Base-by-base conservation (phyloP, 2,113 vertebrate species). In the Nesoenas mayeri region DNA sequence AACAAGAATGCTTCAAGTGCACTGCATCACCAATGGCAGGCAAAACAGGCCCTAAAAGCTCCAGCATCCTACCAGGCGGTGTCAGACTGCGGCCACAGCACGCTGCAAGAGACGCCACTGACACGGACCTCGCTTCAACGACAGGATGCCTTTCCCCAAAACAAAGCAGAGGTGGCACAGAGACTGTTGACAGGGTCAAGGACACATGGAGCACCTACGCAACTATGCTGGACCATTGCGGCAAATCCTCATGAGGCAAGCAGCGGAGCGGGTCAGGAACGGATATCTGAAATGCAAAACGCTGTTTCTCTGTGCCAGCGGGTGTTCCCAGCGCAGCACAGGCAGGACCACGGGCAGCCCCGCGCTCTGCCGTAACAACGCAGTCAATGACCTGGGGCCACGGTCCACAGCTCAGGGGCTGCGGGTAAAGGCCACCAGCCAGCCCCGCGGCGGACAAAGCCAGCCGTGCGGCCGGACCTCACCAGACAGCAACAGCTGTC, bases 361-460 rank as follows among this genome's bases (percentile, higher is more conserved):
- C 22, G 44, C 10, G 3, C 10, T 17, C 29, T 48, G 67, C 73
- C 21, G 73, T 34, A 54, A 32, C 47, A n/a, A 32, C 25, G 9
- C 53, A 82, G 87, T 57, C 91, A 44, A 13, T 47, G 85, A 93
- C 93, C 95, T 21, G 64, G 73, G 85, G 85, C 50, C 79, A 3
- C 72, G 8, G 80, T 28, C n/a, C 83, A 10, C 66, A 34, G 73
- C 44, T 1, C 5, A 57, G 86, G 48, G 40, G 61, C n/a, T 28
- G 12, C 3, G 77, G 93, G 79, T 77, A 65, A 94, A 95, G 94
- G 88, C 89, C 93, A 6, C 0, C 5, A 73, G 74, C 36, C 12
- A 20, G 26, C 48, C 50, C n/a, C 2, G 24, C 61, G 8, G 0
- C 38, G 61, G 38, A 38, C 50, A 66, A 14, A 29, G 44, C 74